A percentile compares a stretch with the other conserved stretches of the same genome.
phyloP scores from a whole-genome alignment of 2,797 vertebrate genomes.

The Xiphophorus birchmanni region DNA sequence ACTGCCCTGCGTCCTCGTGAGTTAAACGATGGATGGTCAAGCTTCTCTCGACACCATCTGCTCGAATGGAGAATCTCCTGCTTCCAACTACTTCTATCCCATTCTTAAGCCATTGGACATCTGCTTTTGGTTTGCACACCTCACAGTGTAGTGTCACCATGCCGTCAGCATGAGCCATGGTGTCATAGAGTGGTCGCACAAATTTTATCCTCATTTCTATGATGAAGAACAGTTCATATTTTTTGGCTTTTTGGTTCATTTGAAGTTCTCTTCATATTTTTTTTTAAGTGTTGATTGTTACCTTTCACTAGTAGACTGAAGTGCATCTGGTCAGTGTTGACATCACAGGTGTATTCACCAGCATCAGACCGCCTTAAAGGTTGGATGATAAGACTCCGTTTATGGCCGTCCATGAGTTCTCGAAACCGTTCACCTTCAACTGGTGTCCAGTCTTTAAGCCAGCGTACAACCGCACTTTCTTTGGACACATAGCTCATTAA shows the following conservation, averaged over 20 bases:
- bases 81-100: conserved; percentile 77
- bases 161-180: conserved; percentile 82
- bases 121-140: conserved; percentile 81
- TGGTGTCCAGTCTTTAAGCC: conserved; percentile 84
- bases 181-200: conserved; percentile 76
- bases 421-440: conserved; percentile 81
- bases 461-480: conserved; percentile 76
- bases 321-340: conserved; percentile 83
- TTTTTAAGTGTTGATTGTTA: conserved; percentile 33
- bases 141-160: conserved; percentile 82
- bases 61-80: conserved; percentile 77
- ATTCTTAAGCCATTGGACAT: conserved; percentile 83
- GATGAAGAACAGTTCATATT: neutral
- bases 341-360: conserved; percentile 87
- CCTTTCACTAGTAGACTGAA: conserved; percentile 88
- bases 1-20: conserved; percentile 80
- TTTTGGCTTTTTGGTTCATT: neutral
- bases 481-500: conserved; percentile 81
- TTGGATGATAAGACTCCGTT: conserved; percentile 83
- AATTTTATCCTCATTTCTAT: conserved; percentile 88
- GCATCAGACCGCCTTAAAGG: conserved; percentile 81
- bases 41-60: conserved; percentile 79
- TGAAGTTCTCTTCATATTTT: neutral
- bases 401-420: conserved; percentile 76
- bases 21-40: conserved; percentile 81